These are phyloP conservation scores for Drosophila diplacantha DNA, from an alignment of 2,888 invertebrate genomes.

Conservation along the genomic window DNA sequence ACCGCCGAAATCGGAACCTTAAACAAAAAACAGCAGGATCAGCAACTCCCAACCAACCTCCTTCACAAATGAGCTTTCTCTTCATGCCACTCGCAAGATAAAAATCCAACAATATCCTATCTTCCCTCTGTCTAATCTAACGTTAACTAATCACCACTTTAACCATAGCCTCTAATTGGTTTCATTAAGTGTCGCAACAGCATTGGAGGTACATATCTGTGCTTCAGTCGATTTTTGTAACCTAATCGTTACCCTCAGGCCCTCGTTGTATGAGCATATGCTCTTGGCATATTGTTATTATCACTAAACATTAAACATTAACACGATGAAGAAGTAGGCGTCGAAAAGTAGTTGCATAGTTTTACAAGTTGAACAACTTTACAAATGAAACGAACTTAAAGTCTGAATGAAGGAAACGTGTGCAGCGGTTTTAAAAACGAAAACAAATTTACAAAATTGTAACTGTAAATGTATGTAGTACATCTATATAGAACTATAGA, in stretches of 20 bases:
- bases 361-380: slow-evolving; percentile 51
- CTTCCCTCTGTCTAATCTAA: slow-evolving; percentile 25
- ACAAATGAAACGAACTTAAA: slow-evolving; percentile 70
- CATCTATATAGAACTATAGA: slow-evolving; percentile 29
- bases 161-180: slow-evolving; percentile 48
- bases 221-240: slow-evolving; percentile 14
- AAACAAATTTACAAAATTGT: slow-evolving; percentile 44
- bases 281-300: slow-evolving; percentile 30
- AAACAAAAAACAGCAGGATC: background rate
- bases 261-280: slow-evolving; percentile 48
- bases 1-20: background rate
- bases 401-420: slow-evolving; percentile 69
- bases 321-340: slow-evolving; percentile 8
- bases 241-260: slow-evolving; percentile 48
- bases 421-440: slow-evolving; percentile 67
- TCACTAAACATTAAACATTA: slow-evolving; percentile 21
- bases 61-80: slow-evolving; percentile 33
- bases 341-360: slow-evolving; percentile 37
- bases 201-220: slow-evolving; percentile 4
- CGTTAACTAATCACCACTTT: slow-evolving; percentile 32
- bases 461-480: slow-evolving; percentile 42
- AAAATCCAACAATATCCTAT: slow-evolving; percentile 22
- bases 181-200: slow-evolving; percentile 37
- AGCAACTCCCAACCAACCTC: background rate
- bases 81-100: slow-evolving; percentile 28